Evolutionary conservation across 2,888 invertebrate genomes (phyloP), one percentile per base, ranked within the genome.

Genomic region (Phymatocera aterrima): DNA sequence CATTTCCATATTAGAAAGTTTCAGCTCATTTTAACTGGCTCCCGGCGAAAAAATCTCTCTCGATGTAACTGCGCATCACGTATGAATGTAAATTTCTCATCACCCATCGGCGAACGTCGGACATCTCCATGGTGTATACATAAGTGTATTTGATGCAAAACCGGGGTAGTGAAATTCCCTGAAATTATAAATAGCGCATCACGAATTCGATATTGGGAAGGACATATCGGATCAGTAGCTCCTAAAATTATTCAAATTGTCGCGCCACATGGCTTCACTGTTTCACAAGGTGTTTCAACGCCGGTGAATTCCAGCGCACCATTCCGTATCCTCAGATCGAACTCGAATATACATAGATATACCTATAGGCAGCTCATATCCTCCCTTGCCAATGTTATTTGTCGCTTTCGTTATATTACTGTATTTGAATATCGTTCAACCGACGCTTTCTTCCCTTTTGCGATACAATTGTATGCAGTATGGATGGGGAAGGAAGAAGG

Each of bases 161-260:
- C 37, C 37, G 3, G 37, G 37, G 10, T 24, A 37, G 61, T 64
- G 31, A 31, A 64, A 31, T 37, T 64, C 18, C 34, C 37, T 64
- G 61, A 64, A 64, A 37, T 64, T 64, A 64, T 64, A 68, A 43
- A 68, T 43, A 46, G 46, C 12, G 21, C 68, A 60, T 78, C 79
- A 75, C 79, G 61, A 74, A 64, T 64, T 46, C 77, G 74, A 81
- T 82, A 82, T 82, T 80, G 78, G 79, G 72, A 60, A n/a, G 72
- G 70, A 65, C 65, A 77, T 65, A 78, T 79, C 79, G 64, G 77
- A 72, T 79, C 70, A 48, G 40, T 28, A 43, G 64, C 60, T 48
- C 61, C 77, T 61, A n/a, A 75, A 79, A 78, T 79, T 80, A 79
- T 80, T 80, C 65, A 79, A 78, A 80, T 80, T 72, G 77, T 43